These are phyloP conservation scores for Chrysoperla carnea DNA, from an alignment of 1,140 invertebrate genomes.

Conservation along the genomic window DNA sequence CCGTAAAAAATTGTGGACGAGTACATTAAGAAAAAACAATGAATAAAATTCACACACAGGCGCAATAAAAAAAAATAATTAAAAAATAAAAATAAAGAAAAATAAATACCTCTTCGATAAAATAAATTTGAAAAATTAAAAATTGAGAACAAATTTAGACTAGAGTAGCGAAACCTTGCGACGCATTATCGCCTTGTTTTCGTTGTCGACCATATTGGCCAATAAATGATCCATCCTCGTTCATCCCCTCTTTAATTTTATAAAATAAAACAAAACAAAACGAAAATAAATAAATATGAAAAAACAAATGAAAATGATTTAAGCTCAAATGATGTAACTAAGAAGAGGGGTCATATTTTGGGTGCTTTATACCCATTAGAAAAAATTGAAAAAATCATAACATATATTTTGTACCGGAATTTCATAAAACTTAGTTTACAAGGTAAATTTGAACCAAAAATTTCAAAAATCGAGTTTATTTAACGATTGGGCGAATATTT, in stretches of 20 bases:
- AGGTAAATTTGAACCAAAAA: too few species aligned
- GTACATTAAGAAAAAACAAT: too few species aligned
- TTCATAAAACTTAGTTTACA: too few species aligned
- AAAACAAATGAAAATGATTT: slow-evolving; percentile 6
- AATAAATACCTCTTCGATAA: slow-evolving; percentile 9
- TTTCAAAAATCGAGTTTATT: too few species aligned
- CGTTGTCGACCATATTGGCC: slow-evolving; percentile 77
- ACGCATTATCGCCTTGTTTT: slow-evolving; percentile 47
- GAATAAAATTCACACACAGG: too few species aligned
- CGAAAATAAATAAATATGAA: slow-evolving; percentile 14
- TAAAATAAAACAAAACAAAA: slow-evolving; percentile 16
- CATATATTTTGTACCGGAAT: too few species aligned
- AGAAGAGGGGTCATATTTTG: background rate
- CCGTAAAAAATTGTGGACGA: too few species aligned
- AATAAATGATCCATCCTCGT: slow-evolving; percentile 97
- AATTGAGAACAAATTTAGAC: slow-evolving; percentile 44
- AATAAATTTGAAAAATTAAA: slow-evolving; percentile 3
- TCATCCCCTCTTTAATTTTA: slow-evolving; percentile 59
- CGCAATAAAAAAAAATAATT: background rate
- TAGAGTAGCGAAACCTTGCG: slow-evolving; percentile 59
- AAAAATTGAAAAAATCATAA: too few species aligned
- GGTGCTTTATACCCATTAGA: too few species aligned
- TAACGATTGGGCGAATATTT: too few species aligned
- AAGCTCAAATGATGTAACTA: slow-evolving; percentile 2
- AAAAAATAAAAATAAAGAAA: slow-evolving; percentile 10